These are phyloP conservation scores for Odontesthes bonariensis DNA, from an alignment of 2,113 vertebrate species.

Conservation along the genomic window DNA sequence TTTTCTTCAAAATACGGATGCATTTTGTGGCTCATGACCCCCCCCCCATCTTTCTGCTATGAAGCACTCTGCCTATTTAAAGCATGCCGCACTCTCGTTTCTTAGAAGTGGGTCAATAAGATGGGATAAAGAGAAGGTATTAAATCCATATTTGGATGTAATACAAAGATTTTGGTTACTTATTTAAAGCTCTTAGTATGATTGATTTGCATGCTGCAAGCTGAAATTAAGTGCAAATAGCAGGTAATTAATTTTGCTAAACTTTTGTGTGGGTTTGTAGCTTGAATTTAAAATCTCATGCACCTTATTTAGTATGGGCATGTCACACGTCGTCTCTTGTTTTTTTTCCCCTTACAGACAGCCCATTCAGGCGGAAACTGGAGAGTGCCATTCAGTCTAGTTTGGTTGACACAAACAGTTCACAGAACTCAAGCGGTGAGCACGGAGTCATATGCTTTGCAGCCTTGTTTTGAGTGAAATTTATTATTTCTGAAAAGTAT, in stretches of 20 bases:
- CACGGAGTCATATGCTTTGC: constrained; percentile 28
- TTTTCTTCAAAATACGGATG: constrained; percentile 22
- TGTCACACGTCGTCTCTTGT: constrained; percentile 50
- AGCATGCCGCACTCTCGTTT: constrained; percentile 61
- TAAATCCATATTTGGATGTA: constrained; percentile 68
- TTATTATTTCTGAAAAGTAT: constrained; percentile 42
- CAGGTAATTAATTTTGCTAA: constrained; percentile 42
- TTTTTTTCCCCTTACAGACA: constrained; percentile 85
- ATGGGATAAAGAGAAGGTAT: constrained; percentile 69
- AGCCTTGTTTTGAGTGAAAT: constrained; percentile 31
- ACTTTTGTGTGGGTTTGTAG: constrained; percentile 20
- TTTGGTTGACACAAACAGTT: constrained; percentile 95
- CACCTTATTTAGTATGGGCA: constrained; percentile 13
- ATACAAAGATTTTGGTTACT: constrained; percentile 57
- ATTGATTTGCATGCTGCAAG: constrained; percentile 57
- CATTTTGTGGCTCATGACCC: constrained; percentile 34
- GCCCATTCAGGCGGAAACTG: constrained; percentile 90
- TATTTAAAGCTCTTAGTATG: constrained; percentile 47
- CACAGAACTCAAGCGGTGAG: constrained; percentile 97
- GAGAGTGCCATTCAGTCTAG: constrained; percentile 92
- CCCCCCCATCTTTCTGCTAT: constrained; percentile 35
- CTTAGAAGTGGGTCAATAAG: constrained; percentile 80
- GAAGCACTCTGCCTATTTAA: constrained; percentile 79
- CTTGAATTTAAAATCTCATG: constrained; percentile 33
- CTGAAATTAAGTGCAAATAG: constrained; percentile 49